Percentiles rank a stretch among this genome's conserved stretches.
Evolutionary conservation across 2,888 invertebrate genomes (phyloP).

Genomic region (Mimumesa dahlbomi): DNA sequence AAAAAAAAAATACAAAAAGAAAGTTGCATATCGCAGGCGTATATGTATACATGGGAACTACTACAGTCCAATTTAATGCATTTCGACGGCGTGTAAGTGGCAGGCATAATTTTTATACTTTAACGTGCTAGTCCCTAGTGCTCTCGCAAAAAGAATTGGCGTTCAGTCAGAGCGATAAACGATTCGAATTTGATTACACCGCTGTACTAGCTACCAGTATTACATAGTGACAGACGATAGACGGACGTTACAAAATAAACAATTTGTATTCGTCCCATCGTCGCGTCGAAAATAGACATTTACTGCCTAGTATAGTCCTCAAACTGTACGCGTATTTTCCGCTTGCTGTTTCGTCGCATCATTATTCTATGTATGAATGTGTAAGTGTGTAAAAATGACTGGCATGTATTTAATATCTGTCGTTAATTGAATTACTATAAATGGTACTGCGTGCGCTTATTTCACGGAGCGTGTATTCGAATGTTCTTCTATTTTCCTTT

Average conservation of each 20-base stretch:
- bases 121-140: not conserved
- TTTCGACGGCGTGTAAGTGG: constrained; percentile 30
- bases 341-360: constrained; percentile 2
- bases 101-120: constrained; percentile 12
- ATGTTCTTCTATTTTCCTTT: not conserved
- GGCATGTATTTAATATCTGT: too few species aligned
- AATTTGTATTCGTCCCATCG: too few species aligned
- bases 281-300: not conserved
- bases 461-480: constrained; percentile 9
- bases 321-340: not conserved
- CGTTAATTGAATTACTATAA: too few species aligned
- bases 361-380: not conserved
- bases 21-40: constrained; percentile 2
- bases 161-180: not conserved
- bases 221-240: too few species aligned
- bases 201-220: too few species aligned
- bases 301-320: not conserved
- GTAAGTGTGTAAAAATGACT: constrained; percentile 6
- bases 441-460: constrained; percentile 8
- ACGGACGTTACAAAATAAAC: too few species aligned
- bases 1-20: constrained; percentile 15
- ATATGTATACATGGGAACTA: too few species aligned
- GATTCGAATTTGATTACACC: constrained; percentile 25
- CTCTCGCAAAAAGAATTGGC: not conserved
- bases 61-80: constrained; percentile 16